These are phyloP conservation scores for Typhlomys cinereus DNA, from an alignment of 2,113 vertebrate genomes.

Conservation along the genomic window DNA sequence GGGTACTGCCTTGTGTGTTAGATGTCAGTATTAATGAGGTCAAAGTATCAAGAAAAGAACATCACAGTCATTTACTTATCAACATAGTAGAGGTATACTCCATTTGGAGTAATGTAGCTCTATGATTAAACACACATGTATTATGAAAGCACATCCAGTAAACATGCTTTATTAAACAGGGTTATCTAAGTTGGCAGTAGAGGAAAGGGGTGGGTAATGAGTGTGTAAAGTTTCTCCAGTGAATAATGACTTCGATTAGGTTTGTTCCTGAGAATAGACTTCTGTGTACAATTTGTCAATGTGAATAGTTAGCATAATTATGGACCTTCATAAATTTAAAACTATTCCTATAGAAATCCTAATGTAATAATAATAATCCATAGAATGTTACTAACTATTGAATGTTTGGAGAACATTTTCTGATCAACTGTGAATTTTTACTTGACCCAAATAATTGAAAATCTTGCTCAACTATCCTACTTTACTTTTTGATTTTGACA, in stretches of 20 bases:
- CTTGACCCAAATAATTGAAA: slow-evolving; percentile 35
- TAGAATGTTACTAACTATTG: not conserved
- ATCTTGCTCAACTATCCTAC: not conserved
- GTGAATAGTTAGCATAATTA: slow-evolving; percentile 26
- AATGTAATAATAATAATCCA: not conserved
- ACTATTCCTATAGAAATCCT: not conserved
- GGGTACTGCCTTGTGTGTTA: not conserved
- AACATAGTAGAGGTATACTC: slow-evolving; percentile 62
- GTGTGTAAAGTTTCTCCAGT: not conserved
- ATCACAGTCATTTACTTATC: slow-evolving; percentile 44
- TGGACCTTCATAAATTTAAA: not conserved
- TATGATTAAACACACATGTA: slow-evolving; percentile 53
- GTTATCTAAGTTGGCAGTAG: slow-evolving; percentile 22
- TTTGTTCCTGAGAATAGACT: slow-evolving; percentile 8
- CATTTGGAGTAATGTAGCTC: slow-evolving; percentile 54
- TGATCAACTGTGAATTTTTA: not conserved
- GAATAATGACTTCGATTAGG: slow-evolving; percentile 21
- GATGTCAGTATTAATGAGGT: not conserved
- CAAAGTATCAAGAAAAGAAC: slow-evolving; percentile 22
- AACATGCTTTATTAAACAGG: not conserved
- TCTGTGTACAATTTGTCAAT: slow-evolving; percentile 41
- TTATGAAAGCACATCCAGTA: slow-evolving; percentile 27
- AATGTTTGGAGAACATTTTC: slow-evolving; percentile 36
- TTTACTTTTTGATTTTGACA: slow-evolving; percentile 26
- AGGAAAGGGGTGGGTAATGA: not conserved